Evolutionary conservation across 2,797 vertebrate genomes (phyloP).

Genomic region (Gambelia wislizenii): DNA sequence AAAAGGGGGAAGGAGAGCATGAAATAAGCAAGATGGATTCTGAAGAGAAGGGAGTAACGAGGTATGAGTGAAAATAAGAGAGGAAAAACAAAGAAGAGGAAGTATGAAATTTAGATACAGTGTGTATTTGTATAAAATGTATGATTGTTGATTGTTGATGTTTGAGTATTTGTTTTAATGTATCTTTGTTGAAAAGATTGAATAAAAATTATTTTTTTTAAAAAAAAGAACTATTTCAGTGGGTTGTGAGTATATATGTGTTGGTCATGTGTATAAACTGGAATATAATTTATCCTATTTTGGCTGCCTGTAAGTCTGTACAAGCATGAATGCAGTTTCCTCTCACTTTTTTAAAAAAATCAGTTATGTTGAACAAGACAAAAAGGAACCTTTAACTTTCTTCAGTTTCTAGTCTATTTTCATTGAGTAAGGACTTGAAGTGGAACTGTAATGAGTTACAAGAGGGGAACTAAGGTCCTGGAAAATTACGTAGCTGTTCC

Average conservation of each 20-base stretch:
- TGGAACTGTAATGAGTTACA: background rate
- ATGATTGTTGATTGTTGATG: too few relatives aligned
- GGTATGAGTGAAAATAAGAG: too few relatives aligned
- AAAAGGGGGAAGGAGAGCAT: too few relatives aligned
- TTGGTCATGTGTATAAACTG: background rate
- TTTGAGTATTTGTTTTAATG: too few relatives aligned
- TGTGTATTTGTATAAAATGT: too few relatives aligned
- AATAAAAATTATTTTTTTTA: too few relatives aligned
- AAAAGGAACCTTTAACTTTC: background rate
- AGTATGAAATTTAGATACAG: too few relatives aligned
- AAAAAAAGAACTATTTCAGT: background rate
- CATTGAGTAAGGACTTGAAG: background rate
- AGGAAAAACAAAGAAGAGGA: too few relatives aligned
- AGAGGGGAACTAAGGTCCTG: background rate
- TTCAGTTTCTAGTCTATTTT: constrained; percentile 2
- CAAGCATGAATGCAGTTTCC: background rate
- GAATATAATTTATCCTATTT: background rate
- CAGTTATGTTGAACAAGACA: background rate
- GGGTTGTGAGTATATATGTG: background rate
- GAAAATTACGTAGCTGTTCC: constrained; percentile 4
- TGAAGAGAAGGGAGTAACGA: too few relatives aligned
- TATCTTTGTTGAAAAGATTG: too few relatives aligned
- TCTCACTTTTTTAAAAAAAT: background rate
- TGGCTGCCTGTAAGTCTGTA: background rate
- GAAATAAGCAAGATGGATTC: too few relatives aligned